phyloP scores from a whole-genome alignment of 2,888 invertebrate genomes.

The Drosophila anomalata region DNA sequence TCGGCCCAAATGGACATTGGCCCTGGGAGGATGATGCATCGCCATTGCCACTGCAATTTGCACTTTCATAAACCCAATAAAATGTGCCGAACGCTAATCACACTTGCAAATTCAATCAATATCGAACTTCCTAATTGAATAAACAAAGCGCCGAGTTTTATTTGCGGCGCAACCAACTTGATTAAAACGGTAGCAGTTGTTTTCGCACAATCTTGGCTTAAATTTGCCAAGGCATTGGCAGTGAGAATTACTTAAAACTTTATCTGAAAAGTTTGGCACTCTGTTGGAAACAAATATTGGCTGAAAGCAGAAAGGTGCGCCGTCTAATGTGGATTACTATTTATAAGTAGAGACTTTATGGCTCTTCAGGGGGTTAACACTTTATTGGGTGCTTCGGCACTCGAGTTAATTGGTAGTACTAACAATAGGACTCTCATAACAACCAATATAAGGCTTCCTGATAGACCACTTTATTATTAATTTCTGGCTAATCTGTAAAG shows the following conservation, averaged over 20 bases:
- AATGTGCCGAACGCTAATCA: constrained; percentile 54
- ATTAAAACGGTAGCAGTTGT: constrained; percentile 25
- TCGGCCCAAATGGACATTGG: constrained; percentile 33
- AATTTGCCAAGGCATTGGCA: neutral
- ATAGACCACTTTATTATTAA: neutral
- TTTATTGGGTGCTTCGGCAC: constrained; percentile 10
- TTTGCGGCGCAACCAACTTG: constrained; percentile 14
- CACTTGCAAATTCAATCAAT: constrained; percentile 65
- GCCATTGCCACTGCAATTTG: constrained; percentile 62
- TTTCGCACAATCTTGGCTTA: constrained; percentile 7
- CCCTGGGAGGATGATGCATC: constrained; percentile 32
- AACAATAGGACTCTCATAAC: neutral
- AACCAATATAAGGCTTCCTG: neutral
- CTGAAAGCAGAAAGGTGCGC: constrained; percentile 1
- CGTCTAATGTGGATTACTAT: constrained; percentile 2
- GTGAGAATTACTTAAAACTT: neutral
- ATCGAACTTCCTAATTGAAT: constrained; percentile 61
- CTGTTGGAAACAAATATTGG: neutral
- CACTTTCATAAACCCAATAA: constrained; percentile 54
- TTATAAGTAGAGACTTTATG: constrained; percentile 15
- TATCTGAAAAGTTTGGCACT: neutral
- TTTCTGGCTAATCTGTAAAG: neutral
- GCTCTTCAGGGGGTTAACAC: constrained; percentile 2
- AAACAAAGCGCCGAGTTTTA: constrained; percentile 54
- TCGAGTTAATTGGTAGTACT: constrained; percentile 11